Evolutionary conservation across 1,140 invertebrate genomes (phyloP).

Genomic region (Kradibia gibbosae): DNA sequence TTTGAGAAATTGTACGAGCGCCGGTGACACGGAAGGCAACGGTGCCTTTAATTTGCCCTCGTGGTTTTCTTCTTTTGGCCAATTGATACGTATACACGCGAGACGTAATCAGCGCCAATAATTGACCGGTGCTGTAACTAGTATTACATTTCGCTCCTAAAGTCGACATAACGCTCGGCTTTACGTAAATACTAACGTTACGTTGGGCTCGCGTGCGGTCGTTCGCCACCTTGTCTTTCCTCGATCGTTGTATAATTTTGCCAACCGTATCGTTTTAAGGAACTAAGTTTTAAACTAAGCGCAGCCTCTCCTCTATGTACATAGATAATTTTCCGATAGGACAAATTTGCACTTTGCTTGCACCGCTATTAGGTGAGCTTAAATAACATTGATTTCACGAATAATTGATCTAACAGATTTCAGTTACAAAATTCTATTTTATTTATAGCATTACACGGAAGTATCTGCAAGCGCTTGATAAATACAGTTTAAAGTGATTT

Average conservation of each 20-base stretch:
- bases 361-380: too few species aligned
- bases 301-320: too few species aligned
- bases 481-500: too few species aligned
- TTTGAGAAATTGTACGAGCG: too few species aligned
- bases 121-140: conserved; percentile 34
- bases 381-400: too few species aligned
- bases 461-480: too few species aligned
- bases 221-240: not conserved
- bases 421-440: too few species aligned
- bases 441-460: too few species aligned
- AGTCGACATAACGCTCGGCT: conserved; percentile 14
- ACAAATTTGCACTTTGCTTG: too few species aligned
- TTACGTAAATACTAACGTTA: conserved; percentile 31
- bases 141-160: conserved; percentile 6
- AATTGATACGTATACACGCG: not conserved
- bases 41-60: not conserved
- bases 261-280: not conserved
- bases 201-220: not conserved
- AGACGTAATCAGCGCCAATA: not conserved
- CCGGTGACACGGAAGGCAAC: not conserved
- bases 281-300: too few species aligned
- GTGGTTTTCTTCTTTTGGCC: not conserved
- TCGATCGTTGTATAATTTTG: conserved; percentile 3
- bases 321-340: too few species aligned
- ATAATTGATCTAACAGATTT: too few species aligned